Evolutionary conservation across 2,888 invertebrate genomes (phyloP), one percentile per base, ranked within the genome.

Genomic region (Lithodes maja): DNA sequence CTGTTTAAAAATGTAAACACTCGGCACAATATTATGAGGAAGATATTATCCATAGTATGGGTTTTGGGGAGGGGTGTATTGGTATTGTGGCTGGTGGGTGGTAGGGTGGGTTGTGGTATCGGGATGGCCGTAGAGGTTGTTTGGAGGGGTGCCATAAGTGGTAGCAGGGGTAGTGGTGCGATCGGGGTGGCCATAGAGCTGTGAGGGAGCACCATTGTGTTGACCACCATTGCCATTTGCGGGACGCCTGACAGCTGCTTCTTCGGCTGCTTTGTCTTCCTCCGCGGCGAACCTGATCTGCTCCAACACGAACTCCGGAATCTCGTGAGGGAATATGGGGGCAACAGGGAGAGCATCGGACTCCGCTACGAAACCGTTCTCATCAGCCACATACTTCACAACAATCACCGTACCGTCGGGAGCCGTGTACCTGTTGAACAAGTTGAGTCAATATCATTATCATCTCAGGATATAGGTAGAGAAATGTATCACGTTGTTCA

Each of bases 351-450:
- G 49, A 17, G 49, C 33, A 17, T 75, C 75, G 49, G 75, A 75
- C 75, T 75, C 15, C 1, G 75, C 15, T 17, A n/a, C 15, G 75
- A 75, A 75, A 17, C 75, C 75, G 75, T 75, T 75, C 75, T 75
- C 75, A 17, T 75, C 75, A 75, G 75, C 75, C 75, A 75, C 75
- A n/a, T 75, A 75, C 17, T 9, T n/a, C 17, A 75, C 33, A n/a
- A n/a, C 17, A 17, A 75, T 49, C 75, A 9, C 75, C 1, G 15
- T 75, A 9, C 75, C 75, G 17, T 75, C 75, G 49, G 75, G 75
- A 7, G 75, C 75, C 1, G 75, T 75, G 75, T 75, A 75, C 33
- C 75, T 75, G 75, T 17, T 33, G 49, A 1, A 74, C 3, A 61
- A 61, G 61, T 3, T 9, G 61, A 12, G 33, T 33, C 33, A 33